Evolutionary conservation across 2,113 vertebrate species (phyloP), one percentile per base, ranked within the genome.

Genomic region (Columba livia): DNA sequence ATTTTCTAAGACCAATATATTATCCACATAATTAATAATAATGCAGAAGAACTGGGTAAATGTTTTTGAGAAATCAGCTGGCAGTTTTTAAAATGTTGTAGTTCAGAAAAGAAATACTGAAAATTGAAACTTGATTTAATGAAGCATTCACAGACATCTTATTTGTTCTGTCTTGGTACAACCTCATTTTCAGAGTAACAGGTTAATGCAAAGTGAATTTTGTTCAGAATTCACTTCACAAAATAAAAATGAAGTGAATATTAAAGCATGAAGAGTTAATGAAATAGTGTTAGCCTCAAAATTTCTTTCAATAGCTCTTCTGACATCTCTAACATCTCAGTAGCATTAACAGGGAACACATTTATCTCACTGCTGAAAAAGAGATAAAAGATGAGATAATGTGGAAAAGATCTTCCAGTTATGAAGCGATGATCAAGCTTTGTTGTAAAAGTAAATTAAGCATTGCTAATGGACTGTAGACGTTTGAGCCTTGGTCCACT

Each of bases 121-220:
- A 97, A 91, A 94, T 91, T 94, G 64, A 94, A 97, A 78, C 89
- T 90, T 95, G 89, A 94, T 92, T 97, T 96, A 97, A 89, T 93
- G 88, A 94, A 89, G 26, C 57, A 92, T 36, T 92, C 47, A 14
- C 77, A 93, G 72, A 87, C 21, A 79, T 70, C 47, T 88, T 93
- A 88, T 86, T 94, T 57, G 18, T 84, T 96, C 79, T 15, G 81
- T 79, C 88, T 94, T 70, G 31, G 42, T 92, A 88, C 88, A 74
- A 89, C 13, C 20, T 58, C 8, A 70, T 92, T 60, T 91, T 65
- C n/a, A 88, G 57, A 82, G 87, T 85, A 95, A 85, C 15, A 23
- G 70, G 74, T 91, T 93, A 88, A 74, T 38, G 71, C 40, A 96
- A 92, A 64, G 38, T 65, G n/a, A 40, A 89, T 94, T 95, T 94